A percentile compares a stretch with the other conserved stretches of the same genome.
These are phyloP conservation scores for Machimus atricapillus DNA, from an alignment of 2,888 invertebrate species.

Conservation along the genomic window DNA sequence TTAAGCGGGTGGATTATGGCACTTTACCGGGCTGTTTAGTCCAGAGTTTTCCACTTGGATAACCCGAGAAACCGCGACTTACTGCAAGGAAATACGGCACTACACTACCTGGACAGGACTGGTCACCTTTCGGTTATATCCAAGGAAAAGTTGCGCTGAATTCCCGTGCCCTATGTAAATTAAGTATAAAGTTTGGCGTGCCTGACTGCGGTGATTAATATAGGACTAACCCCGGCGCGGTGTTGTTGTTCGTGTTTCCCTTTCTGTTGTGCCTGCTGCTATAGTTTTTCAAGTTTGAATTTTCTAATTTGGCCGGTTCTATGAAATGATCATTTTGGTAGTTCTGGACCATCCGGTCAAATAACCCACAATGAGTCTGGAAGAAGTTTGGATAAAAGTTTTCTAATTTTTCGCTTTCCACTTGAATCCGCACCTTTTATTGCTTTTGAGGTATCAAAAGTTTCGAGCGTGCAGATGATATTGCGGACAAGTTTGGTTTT, in stretches of 20 bases:
- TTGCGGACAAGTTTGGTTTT: not conserved
- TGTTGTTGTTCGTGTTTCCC: not conserved
- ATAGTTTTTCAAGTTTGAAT: not conserved
- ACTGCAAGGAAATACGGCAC: conserved; percentile 20
- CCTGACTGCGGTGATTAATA: not conserved
- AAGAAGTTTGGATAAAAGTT: not conserved
- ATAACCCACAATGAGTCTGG: not conserved
- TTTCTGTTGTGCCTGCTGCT: not conserved
- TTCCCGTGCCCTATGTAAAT: not conserved
- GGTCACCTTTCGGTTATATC: conserved; percentile 28
- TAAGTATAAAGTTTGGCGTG: conserved; percentile 6
- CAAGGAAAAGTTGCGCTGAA: conserved; percentile 7
- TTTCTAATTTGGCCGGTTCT: not conserved
- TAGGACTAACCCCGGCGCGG: not conserved
- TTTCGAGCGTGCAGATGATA: not conserved
- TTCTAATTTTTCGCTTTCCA: not conserved
- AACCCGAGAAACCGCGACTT: conserved; percentile 7
- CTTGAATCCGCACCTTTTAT: not conserved
- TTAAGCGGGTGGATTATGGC: not conserved
- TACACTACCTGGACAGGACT: conserved; percentile 3
- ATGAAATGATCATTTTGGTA: not conserved
- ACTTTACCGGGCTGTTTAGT: not conserved
- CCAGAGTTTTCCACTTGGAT: not conserved
- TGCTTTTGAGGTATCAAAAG: not conserved
- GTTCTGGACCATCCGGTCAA: not conserved